Conservation (phyloP, 2,113 vertebrate species). For the Cyanoderma ruficeps region DNA sequence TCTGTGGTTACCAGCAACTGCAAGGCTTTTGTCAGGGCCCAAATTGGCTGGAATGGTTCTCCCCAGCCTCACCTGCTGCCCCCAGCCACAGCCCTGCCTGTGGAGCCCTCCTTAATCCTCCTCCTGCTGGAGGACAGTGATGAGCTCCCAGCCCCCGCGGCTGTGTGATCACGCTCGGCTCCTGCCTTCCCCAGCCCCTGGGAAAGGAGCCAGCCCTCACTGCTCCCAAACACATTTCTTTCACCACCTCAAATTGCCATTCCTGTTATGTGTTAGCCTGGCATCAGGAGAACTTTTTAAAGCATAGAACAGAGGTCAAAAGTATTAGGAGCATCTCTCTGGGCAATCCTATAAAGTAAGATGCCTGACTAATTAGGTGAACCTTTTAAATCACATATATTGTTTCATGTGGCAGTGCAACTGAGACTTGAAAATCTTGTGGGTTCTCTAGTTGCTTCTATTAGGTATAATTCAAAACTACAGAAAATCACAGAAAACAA, state of each 20-base stretch:
- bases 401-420: not conserved
- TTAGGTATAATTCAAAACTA: not conserved
- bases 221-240: not conserved
- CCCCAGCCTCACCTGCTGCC: no score
- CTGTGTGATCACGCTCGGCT: rapidly evolving
- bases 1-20: not conserved
- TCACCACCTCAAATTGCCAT: not conserved
- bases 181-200: not conserved
- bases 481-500: not conserved
- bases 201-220: not conserved
- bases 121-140: rapidly evolving
- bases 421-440: not conserved
- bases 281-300: not conserved
- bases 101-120: not conserved
- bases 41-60: not conserved
- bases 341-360: not conserved
- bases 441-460: not conserved
- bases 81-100: not conserved
- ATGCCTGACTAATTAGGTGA: not conserved
- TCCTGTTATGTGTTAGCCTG: not conserved
- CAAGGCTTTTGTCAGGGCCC: not conserved
- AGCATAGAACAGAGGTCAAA: not conserved
- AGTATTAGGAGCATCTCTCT: not conserved
- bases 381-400: not conserved
- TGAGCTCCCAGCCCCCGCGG: rapidly evolving